Evolutionary conservation across 2,113 vertebrate genomes (phyloP), one percentile per base, ranked within the genome.

Genomic region (Anseranas semipalmata): DNA sequence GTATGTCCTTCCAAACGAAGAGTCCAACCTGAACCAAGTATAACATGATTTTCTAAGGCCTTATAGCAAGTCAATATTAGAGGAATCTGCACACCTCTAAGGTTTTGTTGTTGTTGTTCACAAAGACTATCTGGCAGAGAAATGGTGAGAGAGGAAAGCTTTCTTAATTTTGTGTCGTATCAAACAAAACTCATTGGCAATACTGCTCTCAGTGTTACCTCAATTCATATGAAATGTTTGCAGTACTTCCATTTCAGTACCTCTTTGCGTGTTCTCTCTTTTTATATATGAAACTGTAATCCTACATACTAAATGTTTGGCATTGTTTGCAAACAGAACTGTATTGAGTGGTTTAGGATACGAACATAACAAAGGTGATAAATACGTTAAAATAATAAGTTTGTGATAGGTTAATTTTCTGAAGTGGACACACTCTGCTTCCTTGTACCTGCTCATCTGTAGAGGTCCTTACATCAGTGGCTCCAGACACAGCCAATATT

Each of bases 21-120:
- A 30, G 16, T 68, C 10, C 28, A 55, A 78, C 9, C 21, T 11
- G 8, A 71, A 56, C 16, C 20, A 48, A 7, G 62, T 62, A 16
- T 37, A 50, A 41, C 15, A 6, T 0, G 0, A 10, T 78, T 71
- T 91, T 85, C 48, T 48, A 30, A 76, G 35, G 50, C 33, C 20
- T 52, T 1, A 0, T 71, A 84, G 60, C 10, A 41, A 28, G 5
- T 63, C 7, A 50, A 0, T 63, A 3, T 19, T 45, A 25, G 15
- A 74, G 37, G 37, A 46, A 66, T 89, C 63, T 52, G 45, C 41
- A n/a, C 10, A 28, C 58, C 3, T 60, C 32, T 80, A 39, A 73
- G 19, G 19, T 53, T 73, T 24, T 37, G 6, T 48, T 27, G n/a
- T 48, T 50, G 27, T 53, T 59, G 28, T 70, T 86, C 17, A 20